These are phyloP conservation scores for Siderastrea radians DNA, from an alignment of 92 coral and sea anemone genomes.

Conservation along the genomic window DNA sequence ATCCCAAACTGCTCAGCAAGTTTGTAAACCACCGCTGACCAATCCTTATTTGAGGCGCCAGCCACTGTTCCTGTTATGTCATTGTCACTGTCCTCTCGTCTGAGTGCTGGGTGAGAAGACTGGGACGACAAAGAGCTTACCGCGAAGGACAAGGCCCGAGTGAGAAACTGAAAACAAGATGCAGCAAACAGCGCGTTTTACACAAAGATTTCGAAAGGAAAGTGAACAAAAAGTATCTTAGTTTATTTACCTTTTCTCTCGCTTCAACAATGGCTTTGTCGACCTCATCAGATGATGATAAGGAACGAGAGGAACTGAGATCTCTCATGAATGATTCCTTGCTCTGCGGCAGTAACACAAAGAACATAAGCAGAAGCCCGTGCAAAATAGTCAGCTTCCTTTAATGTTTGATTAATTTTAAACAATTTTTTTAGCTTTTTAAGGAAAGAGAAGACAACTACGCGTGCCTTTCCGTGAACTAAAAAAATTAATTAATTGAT, in stretches of 20 bases:
- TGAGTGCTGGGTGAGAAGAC: conserved; percentile 31
- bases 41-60: conserved; percentile 57
- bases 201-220: not conserved
- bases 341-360: conserved; percentile 57
- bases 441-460: too few relatives aligned
- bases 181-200: not conserved
- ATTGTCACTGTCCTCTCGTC: conserved; percentile 47
- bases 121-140: conserved; percentile 57
- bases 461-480: too few relatives aligned
- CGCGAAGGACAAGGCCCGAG: conserved; percentile 76
- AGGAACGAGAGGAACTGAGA: conserved; percentile 73
- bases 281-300: conserved; percentile 65
- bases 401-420: too few relatives aligned
- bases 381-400: too few relatives aligned
- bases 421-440: too few relatives aligned
- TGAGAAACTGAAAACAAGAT: conserved; percentile 60
- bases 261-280: conserved; percentile 79
- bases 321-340: conserved; percentile 90
- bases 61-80: conserved; percentile 4
- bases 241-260: conserved; percentile 79
- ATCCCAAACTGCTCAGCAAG: conserved; percentile 92
- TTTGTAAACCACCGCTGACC: conserved; percentile 78
- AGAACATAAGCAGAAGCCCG: too few relatives aligned
- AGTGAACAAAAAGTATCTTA: not conserved
- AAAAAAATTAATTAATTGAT: too few relatives aligned